Conservation (phyloP, 2,113 vertebrate species). For the Choloepus hoffmanni region DNA sequence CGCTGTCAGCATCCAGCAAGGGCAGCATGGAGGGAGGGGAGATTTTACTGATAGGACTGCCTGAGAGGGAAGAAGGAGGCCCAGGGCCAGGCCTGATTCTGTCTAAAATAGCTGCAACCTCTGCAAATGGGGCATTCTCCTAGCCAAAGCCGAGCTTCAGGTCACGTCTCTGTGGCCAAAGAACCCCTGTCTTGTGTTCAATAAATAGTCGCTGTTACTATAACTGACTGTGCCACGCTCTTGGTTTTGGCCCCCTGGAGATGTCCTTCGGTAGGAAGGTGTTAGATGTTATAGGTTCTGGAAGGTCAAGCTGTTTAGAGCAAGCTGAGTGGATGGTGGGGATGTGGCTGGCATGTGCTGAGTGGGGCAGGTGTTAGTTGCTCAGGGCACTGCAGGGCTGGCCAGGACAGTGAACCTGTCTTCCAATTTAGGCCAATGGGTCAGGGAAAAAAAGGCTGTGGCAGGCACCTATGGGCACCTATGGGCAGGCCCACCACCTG, state of each 20-base stretch:
- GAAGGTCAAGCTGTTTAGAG: not conserved
- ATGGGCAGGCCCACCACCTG: not conserved
- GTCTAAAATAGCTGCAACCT: not conserved
- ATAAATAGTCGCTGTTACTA: not conserved
- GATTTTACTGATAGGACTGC: not conserved
- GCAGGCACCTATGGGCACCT: not conserved
- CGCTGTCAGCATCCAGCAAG: not conserved
- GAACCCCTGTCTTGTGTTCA: not conserved
- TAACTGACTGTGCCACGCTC: not conserved
- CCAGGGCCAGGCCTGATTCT: not conserved
- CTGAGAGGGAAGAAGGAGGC: not conserved
- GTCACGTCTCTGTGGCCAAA: not conserved
- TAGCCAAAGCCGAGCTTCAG: not conserved
- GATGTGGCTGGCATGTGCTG: not conserved
- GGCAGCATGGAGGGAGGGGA: not conserved
- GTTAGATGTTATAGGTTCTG: not conserved
- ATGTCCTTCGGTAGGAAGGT: not conserved
- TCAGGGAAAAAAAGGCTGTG: not conserved
- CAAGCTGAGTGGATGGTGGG: not conserved
- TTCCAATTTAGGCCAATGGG: not conserved
- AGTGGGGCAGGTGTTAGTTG: not conserved
- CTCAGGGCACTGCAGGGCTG: not conserved
- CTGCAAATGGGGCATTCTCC: not conserved
- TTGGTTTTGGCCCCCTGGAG: not conserved
- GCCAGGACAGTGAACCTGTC: not conserved